These are phyloP conservation scores for Watsonalla cultraria DNA, from an alignment of 2,888 invertebrate species.

Conservation along the genomic window DNA sequence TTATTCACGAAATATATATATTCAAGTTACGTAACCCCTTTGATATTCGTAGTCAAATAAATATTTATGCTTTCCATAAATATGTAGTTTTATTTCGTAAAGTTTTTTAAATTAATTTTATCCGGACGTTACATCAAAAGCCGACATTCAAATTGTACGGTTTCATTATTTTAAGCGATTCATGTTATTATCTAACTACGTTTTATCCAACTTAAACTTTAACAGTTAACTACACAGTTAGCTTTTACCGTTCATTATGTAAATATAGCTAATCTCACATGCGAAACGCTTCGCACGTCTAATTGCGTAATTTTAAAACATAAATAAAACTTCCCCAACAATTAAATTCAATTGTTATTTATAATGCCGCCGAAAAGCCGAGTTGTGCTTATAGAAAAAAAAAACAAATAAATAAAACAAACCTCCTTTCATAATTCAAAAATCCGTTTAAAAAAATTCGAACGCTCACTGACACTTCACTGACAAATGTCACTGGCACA, in stretches of 20 bases:
- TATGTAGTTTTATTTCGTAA: too few relatives aligned
- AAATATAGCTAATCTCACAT: constrained; percentile 26
- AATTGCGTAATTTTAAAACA: constrained; percentile 32
- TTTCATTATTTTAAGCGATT: constrained; percentile 15
- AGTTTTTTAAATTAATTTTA: constrained; percentile 1
- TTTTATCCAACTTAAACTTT: constrained; percentile 23
- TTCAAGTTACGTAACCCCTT: too few relatives aligned
- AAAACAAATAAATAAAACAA: constrained; percentile 26
- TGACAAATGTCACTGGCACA: constrained; percentile 28
- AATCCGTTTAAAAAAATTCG: constrained; percentile 15
- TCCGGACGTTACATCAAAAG: constrained; percentile 18
- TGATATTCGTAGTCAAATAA: too few relatives aligned
- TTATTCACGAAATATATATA: too few relatives aligned
- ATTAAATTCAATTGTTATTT: background rate
- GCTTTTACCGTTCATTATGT: constrained; percentile 27
- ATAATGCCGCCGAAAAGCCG: constrained; percentile 13
- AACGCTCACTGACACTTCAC: constrained; percentile 13
- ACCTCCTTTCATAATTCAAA: constrained; percentile 39
- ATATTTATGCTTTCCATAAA: too few relatives aligned
- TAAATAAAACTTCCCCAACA: constrained; percentile 17
- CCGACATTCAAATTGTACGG: constrained; percentile 14
- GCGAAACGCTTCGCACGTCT: constrained; percentile 27
- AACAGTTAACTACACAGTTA: constrained; percentile 27
- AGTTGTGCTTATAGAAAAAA: constrained; percentile 27
- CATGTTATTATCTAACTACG: constrained; percentile 18